phyloP scores from a whole-genome alignment of 2,113 vertebrate species.

The Microcebus tavaratra region DNA sequence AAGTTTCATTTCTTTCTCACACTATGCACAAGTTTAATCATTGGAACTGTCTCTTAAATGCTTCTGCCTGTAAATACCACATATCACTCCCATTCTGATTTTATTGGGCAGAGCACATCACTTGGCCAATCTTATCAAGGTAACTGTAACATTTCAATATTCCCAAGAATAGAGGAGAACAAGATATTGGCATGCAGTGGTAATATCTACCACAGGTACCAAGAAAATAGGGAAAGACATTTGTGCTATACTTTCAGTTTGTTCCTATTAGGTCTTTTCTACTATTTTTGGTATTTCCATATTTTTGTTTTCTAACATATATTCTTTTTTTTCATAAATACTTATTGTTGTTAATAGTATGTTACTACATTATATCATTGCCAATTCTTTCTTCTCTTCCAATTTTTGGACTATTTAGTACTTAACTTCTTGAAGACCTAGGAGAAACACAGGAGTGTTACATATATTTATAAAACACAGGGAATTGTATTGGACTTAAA shows the following conservation, averaged over 20 bases:
- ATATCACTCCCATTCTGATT: not conserved
- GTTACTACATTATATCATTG: too few species aligned
- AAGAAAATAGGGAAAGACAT: not conserved
- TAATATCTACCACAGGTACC: not conserved
- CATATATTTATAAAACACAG: not conserved
- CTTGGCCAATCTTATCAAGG: not conserved
- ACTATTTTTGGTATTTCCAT: not conserved
- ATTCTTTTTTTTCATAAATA: not conserved
- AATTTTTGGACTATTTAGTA: not conserved
- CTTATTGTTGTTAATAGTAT: not conserved
- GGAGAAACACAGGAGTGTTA: not conserved
- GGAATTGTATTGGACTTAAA: not conserved
- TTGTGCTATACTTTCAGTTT: not conserved
- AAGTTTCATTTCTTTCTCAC: not conserved
- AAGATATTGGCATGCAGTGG: not conserved
- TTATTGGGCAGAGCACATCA: not conserved
- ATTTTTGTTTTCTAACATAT: not conserved
- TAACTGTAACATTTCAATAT: not conserved
- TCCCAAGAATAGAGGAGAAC: not conserved
- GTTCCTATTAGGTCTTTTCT: not conserved
- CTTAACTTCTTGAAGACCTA: not conserved
- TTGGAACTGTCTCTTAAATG: not conserved
- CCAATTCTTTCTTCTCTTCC: not conserved
- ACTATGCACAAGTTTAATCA: not conserved
- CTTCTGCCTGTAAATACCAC: not conserved